Base-by-base conservation (phyloP, 2,888 invertebrate species). In the Xylota segnis region DNA sequence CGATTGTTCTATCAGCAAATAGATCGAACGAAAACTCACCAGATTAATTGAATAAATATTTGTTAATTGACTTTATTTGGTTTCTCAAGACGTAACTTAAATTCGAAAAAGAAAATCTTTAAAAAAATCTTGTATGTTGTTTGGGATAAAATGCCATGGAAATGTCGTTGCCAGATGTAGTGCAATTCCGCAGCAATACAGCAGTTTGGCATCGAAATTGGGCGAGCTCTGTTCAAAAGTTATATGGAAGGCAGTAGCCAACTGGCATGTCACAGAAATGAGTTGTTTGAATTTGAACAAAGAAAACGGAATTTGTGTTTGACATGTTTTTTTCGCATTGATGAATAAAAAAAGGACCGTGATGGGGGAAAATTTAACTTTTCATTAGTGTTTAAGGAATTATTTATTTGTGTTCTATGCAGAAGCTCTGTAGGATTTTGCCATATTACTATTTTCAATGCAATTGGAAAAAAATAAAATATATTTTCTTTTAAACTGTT, bases 91-190 rank as follows among this genome's bases (percentile, higher is more conserved):
- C 59, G 66, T 71, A 79, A 61, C 52, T 81, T 75, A 72, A 76
- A 82, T 72, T 81, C 65, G 65, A 63, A 74, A 66, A 77, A 61
- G 50, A 71, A 81, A 86, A 47, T 72, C 56, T 65, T 58, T 54
- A 71, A 65, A 86, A 66, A 54, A 58, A 61, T 77, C 68, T 72
- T 82, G 76, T 66, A 37, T 84, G 86, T 87, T 87, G 87, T 88
- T 88, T 88, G 87, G 81, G 72, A 84, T 81, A 87, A 77, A 87
- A 88, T 82, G 82, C 86, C 87, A 76, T 87, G 72, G 66, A 59
- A 59, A 58, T 23, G 43, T 71, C 54, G 47, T 87, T 88, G 88
- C 88, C 88, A 88, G 87, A 61, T 76, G 12, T 58, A 18, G 5
- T 34, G 29, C n/a, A 56, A 50, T 66, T 71, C 18, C 12, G 29